phyloP scores from a whole-genome alignment of 1,140 invertebrate species.

The Pinna nobilis region DNA sequence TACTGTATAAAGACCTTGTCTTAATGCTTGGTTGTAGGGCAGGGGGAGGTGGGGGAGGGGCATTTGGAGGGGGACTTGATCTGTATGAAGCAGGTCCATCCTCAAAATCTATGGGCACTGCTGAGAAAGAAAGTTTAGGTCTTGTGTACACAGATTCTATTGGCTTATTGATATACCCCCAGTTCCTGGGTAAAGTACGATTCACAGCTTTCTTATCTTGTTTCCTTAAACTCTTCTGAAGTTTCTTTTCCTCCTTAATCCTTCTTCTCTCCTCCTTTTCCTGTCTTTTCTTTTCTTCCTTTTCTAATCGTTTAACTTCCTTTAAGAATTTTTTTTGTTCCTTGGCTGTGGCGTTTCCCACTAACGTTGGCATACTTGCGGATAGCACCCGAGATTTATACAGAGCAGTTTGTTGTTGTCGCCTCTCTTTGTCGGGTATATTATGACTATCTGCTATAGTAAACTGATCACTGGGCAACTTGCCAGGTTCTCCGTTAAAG shows the following conservation, averaged over 20 bases:
- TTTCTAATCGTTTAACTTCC: slow-evolving; percentile 54
- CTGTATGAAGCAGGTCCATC: slow-evolving; percentile 46
- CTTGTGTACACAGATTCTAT: slow-evolving; percentile 58
- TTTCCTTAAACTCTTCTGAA: slow-evolving; percentile 52
- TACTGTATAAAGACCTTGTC: slow-evolving; percentile 52
- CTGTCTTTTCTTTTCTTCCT: slow-evolving; percentile 56
- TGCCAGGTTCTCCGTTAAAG: slow-evolving; percentile 23
- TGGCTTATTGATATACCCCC: slow-evolving; percentile 54
- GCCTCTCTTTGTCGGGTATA: slow-evolving; percentile 6
- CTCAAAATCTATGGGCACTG: slow-evolving; percentile 66
- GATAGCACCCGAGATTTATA: slow-evolving; percentile 52
- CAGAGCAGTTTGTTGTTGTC: slow-evolving; percentile 10
- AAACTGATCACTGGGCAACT: slow-evolving; percentile 7
- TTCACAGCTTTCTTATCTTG: slow-evolving; percentile 42
- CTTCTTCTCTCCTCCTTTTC: slow-evolving; percentile 63
- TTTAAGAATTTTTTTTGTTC: slow-evolving; percentile 60
- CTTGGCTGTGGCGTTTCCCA: slow-evolving; percentile 50
- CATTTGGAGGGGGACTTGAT: slow-evolving; percentile 40
- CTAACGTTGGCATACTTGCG: slow-evolving; percentile 62
- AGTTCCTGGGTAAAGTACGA: slow-evolving; percentile 57
- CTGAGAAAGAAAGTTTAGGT: slow-evolving; percentile 51
- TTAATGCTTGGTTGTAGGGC: slow-evolving; percentile 42
- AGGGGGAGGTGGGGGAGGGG: slow-evolving; percentile 43
- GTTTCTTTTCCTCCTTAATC: slow-evolving; percentile 59
- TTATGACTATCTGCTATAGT: slow-evolving; percentile 18